These are phyloP conservation scores for Artibeus jamaicensis DNA, from an alignment of 2,797 vertebrate genomes.

Conservation along the genomic window DNA sequence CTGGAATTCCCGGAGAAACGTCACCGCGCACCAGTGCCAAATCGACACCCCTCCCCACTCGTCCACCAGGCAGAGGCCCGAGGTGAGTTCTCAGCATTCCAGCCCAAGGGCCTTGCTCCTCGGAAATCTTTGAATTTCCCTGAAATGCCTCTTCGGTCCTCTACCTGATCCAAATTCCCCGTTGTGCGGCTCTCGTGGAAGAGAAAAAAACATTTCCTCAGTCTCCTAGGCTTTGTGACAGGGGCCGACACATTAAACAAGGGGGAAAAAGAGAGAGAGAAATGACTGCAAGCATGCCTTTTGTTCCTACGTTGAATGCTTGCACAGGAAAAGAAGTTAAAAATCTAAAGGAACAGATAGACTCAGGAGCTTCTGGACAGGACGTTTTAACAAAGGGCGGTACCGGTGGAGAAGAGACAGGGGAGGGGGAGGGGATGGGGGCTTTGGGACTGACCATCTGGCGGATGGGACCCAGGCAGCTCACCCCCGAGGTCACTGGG, in stretches of 20 bases:
- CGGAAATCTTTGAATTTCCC: not conserved
- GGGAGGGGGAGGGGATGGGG: not conserved
- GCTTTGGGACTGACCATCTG: too few species aligned
- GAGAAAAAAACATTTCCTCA: not conserved
- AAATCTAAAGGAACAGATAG: too few species aligned
- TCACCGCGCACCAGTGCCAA: not conserved
- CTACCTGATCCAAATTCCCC: too few species aligned
- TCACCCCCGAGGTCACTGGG: not conserved
- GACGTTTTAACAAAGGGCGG: not conserved
- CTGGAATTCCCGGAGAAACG: conserved; percentile 65
- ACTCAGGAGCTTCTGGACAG: too few species aligned
- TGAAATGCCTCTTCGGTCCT: not conserved
- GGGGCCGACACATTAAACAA: not conserved
- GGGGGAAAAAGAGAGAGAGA: not conserved
- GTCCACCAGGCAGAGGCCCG: accelerated
- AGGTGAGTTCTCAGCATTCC: not conserved
- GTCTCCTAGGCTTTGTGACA: not conserved
- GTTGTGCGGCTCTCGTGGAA: accelerated
- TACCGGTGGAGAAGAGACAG: accelerated
- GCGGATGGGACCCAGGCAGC: accelerated
- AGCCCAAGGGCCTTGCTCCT: accelerated
- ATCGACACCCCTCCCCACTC: accelerated
- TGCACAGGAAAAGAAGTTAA: too few species aligned
- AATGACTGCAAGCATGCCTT: too few species aligned
- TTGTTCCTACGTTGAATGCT: accelerated